Percentiles rank a stretch among this genome's conserved stretches.
phyloP scores from a whole-genome alignment of 2,888 invertebrate species.

The Rhamphomyia laevipes region DNA sequence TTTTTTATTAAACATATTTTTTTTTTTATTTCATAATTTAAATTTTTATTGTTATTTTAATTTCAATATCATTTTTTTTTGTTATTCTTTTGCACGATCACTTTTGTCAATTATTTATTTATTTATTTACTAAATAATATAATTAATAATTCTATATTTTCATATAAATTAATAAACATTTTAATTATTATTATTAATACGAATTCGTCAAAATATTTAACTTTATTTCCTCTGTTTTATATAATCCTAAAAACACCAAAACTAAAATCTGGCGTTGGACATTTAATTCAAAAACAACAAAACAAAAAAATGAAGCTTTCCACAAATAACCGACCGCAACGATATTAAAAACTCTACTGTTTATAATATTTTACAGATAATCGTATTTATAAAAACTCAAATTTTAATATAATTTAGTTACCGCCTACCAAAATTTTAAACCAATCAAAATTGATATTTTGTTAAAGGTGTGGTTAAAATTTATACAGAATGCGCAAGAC shows the following conservation, averaged over 20 bases:
- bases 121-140: too few relatives aligned
- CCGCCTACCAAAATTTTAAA: not conserved
- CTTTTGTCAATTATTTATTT: not conserved
- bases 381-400: slow-evolving; percentile 1
- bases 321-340: slow-evolving; percentile 6
- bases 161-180: not conserved
- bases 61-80: not conserved
- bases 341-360: slow-evolving; percentile 10
- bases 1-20: not conserved
- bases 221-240: not conserved
- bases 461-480: too few relatives aligned
- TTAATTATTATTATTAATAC: too few relatives aligned
- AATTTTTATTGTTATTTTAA: too few relatives aligned
- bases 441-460: slow-evolving; percentile 6
- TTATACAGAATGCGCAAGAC: not conserved
- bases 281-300: too few relatives aligned
- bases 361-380: slow-evolving; percentile 2
- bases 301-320: not conserved
- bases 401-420: not conserved
- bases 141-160: too few relatives aligned
- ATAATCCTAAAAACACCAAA: too few relatives aligned
- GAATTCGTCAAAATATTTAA: too few relatives aligned
- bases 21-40: not conserved
- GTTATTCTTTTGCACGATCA: not conserved
- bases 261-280: too few relatives aligned